phyloP scores from a whole-genome alignment of 1,140 invertebrate species.

The Bombus sylvicola region DNA sequence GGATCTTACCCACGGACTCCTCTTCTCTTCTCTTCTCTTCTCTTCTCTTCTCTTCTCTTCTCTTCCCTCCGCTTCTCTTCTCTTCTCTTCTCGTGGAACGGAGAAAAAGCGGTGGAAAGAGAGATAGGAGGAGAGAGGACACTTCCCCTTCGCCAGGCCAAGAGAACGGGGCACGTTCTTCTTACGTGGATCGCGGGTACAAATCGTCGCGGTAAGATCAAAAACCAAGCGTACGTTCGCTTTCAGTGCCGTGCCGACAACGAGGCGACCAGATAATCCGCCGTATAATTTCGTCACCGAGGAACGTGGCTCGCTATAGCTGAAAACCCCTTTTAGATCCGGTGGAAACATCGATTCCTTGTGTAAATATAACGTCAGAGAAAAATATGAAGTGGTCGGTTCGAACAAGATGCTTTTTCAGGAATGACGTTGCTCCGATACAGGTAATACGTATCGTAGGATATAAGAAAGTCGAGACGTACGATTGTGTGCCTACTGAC shows the following conservation, averaged over 20 bases:
- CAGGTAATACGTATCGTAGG: neutral
- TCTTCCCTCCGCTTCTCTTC: neutral
- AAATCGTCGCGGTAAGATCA: conserved; percentile 70
- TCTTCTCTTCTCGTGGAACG: conserved; percentile 20
- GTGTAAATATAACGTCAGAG: conserved; percentile 1
- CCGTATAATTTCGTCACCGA: conserved; percentile 51
- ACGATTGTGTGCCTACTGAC: neutral
- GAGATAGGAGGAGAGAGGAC: neutral
- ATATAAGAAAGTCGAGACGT: neutral
- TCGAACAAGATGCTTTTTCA: neutral
- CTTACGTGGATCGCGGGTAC: conserved; percentile 62
- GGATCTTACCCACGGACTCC: conserved; percentile 52
- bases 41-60: neutral
- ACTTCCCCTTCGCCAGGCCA: conserved; percentile 12
- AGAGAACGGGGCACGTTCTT: conserved; percentile 56
- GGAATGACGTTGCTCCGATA: neutral
- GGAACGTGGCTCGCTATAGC: neutral
- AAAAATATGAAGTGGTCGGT: conserved; percentile 31
- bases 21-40: neutral
- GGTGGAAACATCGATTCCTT: neutral
- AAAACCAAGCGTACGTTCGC: conserved; percentile 58
- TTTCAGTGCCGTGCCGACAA: conserved; percentile 41
- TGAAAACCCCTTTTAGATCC: conserved; percentile 1
- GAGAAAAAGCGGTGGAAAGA: conserved; percentile 53
- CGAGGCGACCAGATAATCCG: conserved; percentile 57